These are phyloP conservation scores for Pheucticus melanocephalus DNA, from an alignment of 2,113 vertebrate species.

Conservation along the genomic window DNA sequence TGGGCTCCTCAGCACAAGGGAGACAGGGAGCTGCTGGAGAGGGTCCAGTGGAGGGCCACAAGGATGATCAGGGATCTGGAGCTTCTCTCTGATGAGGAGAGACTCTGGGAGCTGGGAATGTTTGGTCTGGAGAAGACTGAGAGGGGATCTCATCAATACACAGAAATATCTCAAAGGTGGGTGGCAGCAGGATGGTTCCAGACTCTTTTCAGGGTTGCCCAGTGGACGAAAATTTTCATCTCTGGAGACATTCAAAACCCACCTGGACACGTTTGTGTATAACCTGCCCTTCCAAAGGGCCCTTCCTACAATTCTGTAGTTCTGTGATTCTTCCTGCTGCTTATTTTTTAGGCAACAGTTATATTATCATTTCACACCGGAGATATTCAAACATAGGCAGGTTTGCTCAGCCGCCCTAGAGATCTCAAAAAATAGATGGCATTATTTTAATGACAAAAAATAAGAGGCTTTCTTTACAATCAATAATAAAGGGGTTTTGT, in stretches of 20 bases:
- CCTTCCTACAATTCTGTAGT: neutral
- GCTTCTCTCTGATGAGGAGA: neutral
- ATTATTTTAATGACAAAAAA: neutral
- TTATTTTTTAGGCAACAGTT: neutral
- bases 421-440: neutral
- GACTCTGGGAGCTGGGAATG: accelerated
- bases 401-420: neutral
- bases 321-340: neutral
- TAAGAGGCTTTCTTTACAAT: neutral
- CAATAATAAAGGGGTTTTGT: neutral
- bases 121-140: neutral
- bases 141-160: neutral
- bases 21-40: neutral
- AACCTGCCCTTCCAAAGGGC: neutral
- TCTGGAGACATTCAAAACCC: neutral
- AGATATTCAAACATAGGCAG: neutral
- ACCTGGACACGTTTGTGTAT: accelerated
- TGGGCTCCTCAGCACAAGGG: neutral
- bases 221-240: accelerated
- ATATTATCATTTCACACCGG: neutral
- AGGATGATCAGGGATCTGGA: neutral
- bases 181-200: accelerated
- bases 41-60: neutral
- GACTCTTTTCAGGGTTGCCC: neutral
- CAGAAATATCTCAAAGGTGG: accelerated